Evolutionary conservation across 2,113 vertebrate genomes (phyloP).

Genomic region (Arenaria interpres): DNA sequence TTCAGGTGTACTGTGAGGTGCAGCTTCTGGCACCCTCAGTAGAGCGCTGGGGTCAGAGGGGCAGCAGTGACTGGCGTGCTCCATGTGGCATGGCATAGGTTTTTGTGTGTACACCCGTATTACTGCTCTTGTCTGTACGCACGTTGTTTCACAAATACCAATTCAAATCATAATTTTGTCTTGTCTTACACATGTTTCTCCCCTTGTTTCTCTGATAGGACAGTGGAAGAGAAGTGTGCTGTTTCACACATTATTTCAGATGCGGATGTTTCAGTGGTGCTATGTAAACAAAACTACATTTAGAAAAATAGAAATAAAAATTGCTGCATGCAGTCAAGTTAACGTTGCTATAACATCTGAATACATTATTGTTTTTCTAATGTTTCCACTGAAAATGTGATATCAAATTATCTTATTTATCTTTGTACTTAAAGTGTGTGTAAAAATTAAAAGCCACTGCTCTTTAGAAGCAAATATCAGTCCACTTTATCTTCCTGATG

Average conservation of each 20-base stretch:
- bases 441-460: conserved; percentile 70
- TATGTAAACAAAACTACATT: not conserved
- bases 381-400: conserved; percentile 25
- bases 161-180: not conserved
- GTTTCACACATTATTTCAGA: not conserved
- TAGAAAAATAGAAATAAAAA: not conserved
- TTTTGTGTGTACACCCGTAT: accelerated
- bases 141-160: not conserved
- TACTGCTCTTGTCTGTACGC: accelerated
- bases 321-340: not conserved
- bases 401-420: conserved; percentile 69
- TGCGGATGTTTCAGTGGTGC: not conserved
- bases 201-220: not conserved
- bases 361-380: not conserved
- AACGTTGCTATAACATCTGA: not conserved
- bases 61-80: accelerated
- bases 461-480: conserved; percentile 69
- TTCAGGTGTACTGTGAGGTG: not conserved
- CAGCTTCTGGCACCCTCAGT: not conserved
- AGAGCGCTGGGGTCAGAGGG: not conserved
- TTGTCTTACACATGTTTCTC: not conserved
- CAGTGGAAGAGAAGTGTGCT: not conserved
- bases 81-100: accelerated
- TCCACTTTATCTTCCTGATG: conserved; percentile 69
- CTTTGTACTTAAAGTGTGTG: conserved; percentile 46